Evolutionary conservation across 2,113 vertebrate genomes (phyloP).

Genomic region (Dicrurus megarhynchus): DNA sequence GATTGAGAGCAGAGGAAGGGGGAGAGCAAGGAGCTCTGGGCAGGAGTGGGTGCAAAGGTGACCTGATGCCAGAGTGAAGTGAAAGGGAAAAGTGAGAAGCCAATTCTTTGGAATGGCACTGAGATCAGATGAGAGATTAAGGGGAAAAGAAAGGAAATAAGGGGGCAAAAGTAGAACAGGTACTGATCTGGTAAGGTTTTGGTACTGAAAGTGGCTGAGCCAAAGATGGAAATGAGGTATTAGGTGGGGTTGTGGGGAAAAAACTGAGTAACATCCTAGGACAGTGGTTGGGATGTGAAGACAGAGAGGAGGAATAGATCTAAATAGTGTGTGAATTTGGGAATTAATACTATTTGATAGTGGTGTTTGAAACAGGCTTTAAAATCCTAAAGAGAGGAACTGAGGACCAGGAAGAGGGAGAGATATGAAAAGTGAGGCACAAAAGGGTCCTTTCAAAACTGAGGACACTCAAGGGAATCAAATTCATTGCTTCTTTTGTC

Average conservation of each 20-base stretch:
- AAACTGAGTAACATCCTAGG: neutral
- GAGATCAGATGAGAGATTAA: neutral
- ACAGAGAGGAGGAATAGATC: neutral
- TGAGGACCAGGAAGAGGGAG: neutral
- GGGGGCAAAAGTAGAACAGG: neutral
- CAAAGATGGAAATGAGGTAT: neutral
- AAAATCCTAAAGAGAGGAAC: neutral
- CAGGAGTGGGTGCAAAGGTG: neutral
- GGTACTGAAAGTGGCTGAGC: neutral
- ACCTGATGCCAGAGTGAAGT: neutral
- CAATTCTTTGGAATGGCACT: neutral
- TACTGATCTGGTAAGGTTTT: neutral
- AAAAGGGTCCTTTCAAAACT: neutral
- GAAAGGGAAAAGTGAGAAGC: neutral
- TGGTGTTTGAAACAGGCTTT: neutral
- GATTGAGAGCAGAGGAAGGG: neutral
- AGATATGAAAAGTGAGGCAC: neutral
- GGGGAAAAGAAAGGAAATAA: neutral
- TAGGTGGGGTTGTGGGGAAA: neutral
- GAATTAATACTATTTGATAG: neutral
- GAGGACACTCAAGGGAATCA: neutral
- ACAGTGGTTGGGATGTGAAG: neutral
- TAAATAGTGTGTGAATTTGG: neutral
- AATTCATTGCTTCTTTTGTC: neutral
- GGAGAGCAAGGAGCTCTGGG: neutral